These are phyloP conservation scores for Salvator merianae DNA, from an alignment of 2,113 vertebrate species.

Conservation along the genomic window DNA sequence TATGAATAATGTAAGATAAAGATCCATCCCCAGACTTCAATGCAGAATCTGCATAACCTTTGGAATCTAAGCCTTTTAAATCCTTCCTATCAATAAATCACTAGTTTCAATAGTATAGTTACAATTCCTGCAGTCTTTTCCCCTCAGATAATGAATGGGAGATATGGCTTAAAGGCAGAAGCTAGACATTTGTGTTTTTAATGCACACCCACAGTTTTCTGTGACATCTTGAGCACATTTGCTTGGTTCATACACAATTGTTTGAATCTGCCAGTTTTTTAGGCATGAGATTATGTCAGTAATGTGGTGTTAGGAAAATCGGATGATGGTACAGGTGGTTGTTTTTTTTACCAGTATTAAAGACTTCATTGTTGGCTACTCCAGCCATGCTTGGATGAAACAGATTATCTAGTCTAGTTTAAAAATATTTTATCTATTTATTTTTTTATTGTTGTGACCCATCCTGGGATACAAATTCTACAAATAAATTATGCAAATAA, in stretches of 20 bases:
- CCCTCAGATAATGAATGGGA: neutral
- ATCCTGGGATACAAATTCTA: too few relatives aligned
- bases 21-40: neutral
- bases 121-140: accelerated
- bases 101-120: neutral
- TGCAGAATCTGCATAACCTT: constrained; percentile 17
- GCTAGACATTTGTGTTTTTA: neutral
- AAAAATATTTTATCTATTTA: too few relatives aligned
- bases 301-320: neutral
- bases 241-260: neutral
- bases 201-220: neutral
- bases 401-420: too few relatives aligned
- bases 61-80: constrained; percentile 2
- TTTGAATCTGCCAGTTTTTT: neutral
- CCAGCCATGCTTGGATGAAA: too few relatives aligned
- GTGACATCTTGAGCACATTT: neutral
- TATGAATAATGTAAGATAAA: constrained; percentile 40
- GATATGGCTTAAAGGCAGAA: neutral
- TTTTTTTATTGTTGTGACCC: too few relatives aligned
- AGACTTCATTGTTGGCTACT: too few relatives aligned
- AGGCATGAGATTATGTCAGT: neutral
- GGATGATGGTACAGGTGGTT: neutral
- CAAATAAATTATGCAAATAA: too few relatives aligned
- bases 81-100: neutral
- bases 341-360: too few relatives aligned